phyloP scores from a whole-genome alignment of 1,140 invertebrate genomes.

The Aradophagus sp. region DNA sequence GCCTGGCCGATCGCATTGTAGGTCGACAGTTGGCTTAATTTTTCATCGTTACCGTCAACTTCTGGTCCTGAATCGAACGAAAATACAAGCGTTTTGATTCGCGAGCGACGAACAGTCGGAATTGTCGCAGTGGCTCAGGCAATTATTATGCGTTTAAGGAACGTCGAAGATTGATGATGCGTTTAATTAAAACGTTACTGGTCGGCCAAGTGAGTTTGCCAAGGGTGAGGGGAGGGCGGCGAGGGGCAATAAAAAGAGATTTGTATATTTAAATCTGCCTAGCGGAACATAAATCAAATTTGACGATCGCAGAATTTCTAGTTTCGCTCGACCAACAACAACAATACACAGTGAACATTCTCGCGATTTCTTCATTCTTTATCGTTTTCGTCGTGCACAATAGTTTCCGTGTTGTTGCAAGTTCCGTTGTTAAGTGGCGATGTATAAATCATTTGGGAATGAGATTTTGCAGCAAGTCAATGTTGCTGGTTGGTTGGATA shows the following conservation, averaged over 20 bases:
- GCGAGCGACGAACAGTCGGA: too few relatives aligned
- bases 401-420: not conserved
- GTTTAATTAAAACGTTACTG: constrained; percentile 60
- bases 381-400: too few relatives aligned
- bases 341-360: not conserved
- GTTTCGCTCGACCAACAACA: not conserved
- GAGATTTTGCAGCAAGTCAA: too few relatives aligned
- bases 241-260: constrained; percentile 35
- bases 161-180: constrained; percentile 60
- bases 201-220: too few relatives aligned
- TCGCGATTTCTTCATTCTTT: not conserved
- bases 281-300: constrained; percentile 24
- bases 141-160: constrained; percentile 23
- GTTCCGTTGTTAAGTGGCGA: not conserved
- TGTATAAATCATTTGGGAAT: constrained; percentile 8
- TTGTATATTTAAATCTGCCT: constrained; percentile 23
- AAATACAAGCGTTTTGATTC: too few relatives aligned
- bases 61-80: too few relatives aligned
- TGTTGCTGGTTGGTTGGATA: too few relatives aligned
- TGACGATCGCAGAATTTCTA: constrained; percentile 6
- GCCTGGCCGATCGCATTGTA: too few relatives aligned
- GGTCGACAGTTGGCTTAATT: too few relatives aligned
- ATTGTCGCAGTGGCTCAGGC: too few relatives aligned
- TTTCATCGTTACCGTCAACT: too few relatives aligned
- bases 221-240: too few relatives aligned